Evolutionary conservation across 2,113 vertebrate genomes (phyloP), one percentile per base, ranked within the genome.

Genomic region (Centrocercus urophasianus): DNA sequence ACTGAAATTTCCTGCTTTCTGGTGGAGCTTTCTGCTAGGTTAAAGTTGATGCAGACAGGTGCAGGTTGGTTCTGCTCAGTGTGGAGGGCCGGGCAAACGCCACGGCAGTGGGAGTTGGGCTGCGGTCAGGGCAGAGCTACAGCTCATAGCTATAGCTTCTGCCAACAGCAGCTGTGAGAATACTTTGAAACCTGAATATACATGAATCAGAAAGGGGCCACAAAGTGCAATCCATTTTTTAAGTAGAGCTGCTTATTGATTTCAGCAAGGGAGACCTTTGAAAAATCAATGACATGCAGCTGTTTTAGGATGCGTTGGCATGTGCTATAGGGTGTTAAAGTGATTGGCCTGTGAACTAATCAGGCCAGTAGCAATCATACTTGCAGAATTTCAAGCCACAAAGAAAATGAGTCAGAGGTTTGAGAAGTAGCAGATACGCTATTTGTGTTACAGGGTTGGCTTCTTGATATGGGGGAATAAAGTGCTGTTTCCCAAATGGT

Each of bases 181-280:
- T 28, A 10, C 67, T 86, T 66, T 47, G 76, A 28, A 77, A 43
- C 72, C 50, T 86, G 80, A 30, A 69, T 91, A 75, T 48, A 47
- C 32, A 20, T 72, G 38, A 69, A 63, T 75, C 80, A 27, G 76
- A 88, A 74, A 83, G 43, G 47, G 52, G 74, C 73, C 73, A 71
- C 86, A 82, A 82, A 94, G 73, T 69, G 63, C 88, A 88, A 81
- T 86, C 80, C 57, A 8, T 95, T 92, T 90, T 54, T 88, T 88
- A 92, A 88, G 80, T 67, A 84, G 83, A 93, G 78, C 15, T 94
- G 73, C 65, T 78, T 86, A 96, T 88, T 86, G 96, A 95, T 96
- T 95, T 86, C 70, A 25, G 61, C 25, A 34, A 76, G 83, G 86
- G 86, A 95, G 90, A 88, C 86, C 70, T 94, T 70, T 81, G 80